phyloP scores from a whole-genome alignment of 2,888 invertebrate species.

The Caenorhabditis doughertyi region DNA sequence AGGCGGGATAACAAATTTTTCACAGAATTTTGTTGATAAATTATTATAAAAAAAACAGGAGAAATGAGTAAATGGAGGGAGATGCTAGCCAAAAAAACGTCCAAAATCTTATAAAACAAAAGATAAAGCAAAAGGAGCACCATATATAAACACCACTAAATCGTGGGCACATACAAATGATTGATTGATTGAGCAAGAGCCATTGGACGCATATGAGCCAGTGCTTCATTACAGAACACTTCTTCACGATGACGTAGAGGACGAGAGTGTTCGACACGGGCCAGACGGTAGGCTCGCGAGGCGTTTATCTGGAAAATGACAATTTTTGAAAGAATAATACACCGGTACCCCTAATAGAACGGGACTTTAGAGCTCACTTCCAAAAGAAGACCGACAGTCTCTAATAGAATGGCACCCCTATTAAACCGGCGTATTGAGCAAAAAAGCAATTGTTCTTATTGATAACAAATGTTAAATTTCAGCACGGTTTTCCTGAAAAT shows the following conservation, averaged over 20 bases:
- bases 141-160: slow-evolving; percentile 32
- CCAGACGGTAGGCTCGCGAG: slow-evolving; percentile 72
- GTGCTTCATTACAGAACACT: slow-evolving; percentile 77
- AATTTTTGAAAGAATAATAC: no score
- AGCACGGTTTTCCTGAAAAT: no score
- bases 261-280: slow-evolving; percentile 71
- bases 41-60: no score
- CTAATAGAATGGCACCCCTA: no score
- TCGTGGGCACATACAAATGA: slow-evolving; percentile 70
- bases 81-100: background rate
- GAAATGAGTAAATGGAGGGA: background rate
- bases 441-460: no score
- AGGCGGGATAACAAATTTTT: background rate
- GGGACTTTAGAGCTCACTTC: no score
- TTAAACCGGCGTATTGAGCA: no score
- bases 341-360: no score
- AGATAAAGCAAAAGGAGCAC: slow-evolving; percentile 15
- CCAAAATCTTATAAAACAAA: background rate
- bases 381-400: no score
- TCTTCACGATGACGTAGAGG: slow-evolving; percentile 77
- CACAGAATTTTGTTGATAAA: background rate
- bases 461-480: no score
- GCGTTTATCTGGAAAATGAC: slow-evolving; percentile 68
- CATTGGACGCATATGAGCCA: slow-evolving; percentile 71
- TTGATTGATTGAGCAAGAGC: slow-evolving; percentile 72